Percentiles rank a stretch among this genome's conserved stretches.
These are phyloP conservation scores for Hepsetus odoe DNA, from an alignment of 2,113 vertebrate genomes.

Conservation along the genomic window DNA sequence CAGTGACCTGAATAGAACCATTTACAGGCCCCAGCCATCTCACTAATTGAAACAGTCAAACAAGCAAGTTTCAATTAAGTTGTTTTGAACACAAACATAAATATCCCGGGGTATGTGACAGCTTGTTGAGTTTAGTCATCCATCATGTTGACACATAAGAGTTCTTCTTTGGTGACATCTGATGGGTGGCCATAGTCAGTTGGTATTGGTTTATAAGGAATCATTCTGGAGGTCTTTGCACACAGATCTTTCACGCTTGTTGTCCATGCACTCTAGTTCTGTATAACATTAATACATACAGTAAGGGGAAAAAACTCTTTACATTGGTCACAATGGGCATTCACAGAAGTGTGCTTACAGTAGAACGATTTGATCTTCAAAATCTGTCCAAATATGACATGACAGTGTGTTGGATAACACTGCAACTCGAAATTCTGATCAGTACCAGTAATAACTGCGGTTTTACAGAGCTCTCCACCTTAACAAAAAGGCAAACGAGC, in stretches of 20 bases:
- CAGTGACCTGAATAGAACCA: slow-evolving; percentile 64
- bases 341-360: slow-evolving; percentile 3
- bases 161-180: slow-evolving; percentile 17
- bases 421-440: background rate
- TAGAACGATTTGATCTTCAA: background rate
- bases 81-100: slow-evolving; percentile 59
- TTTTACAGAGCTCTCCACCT: background rate
- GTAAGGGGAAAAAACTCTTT: background rate
- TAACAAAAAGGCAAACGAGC: background rate
- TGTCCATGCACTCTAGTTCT: background rate
- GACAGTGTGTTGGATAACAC: background rate
- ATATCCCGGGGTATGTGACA: slow-evolving; percentile 58
- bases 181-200: background rate
- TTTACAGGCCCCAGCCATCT: slow-evolving; percentile 54
- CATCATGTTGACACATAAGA: slow-evolving; percentile 58
- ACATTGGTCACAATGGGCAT: background rate
- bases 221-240: background rate
- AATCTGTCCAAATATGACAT: background rate
- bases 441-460: background rate
- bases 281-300: slow-evolving; percentile 15
- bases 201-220: background rate
- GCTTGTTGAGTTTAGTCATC: slow-evolving; percentile 62
- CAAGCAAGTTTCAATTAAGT: slow-evolving; percentile 60
- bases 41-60: slow-evolving; percentile 67
- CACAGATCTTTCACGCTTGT: background rate